Evolutionary conservation across 2,113 vertebrate genomes (phyloP).

Genomic region (Oncorhynchus kisutch): DNA sequence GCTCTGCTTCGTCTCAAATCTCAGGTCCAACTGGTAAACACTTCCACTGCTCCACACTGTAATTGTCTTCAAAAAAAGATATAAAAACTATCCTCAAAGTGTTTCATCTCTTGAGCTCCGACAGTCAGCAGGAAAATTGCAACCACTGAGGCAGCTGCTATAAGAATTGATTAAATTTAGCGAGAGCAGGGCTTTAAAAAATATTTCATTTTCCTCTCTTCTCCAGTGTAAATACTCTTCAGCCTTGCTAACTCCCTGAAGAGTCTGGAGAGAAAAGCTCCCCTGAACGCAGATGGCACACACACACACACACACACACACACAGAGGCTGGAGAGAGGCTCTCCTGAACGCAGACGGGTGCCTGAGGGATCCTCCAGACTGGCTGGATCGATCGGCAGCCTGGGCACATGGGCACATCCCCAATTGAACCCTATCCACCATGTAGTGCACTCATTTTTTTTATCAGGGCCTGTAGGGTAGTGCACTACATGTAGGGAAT

Average conservation of each 20-base stretch:
- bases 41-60: constrained; percentile 32
- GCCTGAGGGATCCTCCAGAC: background rate
- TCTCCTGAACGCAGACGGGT: background rate
- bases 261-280: background rate
- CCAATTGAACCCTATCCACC: too few relatives aligned
- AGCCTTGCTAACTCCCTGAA: constrained; percentile 5
- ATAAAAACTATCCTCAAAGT: constrained; percentile 36
- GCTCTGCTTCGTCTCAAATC: constrained; percentile 52
- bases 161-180: constrained; percentile 24
- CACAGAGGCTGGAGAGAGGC: background rate
- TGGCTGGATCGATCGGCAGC: background rate
- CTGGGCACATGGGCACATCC: background rate
- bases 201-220: too few relatives aligned
- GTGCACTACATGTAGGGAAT: too few relatives aligned
- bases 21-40: constrained; percentile 46
- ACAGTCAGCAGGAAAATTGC: background rate
- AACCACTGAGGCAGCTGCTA: background rate
- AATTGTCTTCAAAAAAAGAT: constrained; percentile 44
- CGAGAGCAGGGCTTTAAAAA: constrained; percentile 8
- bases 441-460: too few relatives aligned
- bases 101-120: background rate
- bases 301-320: background rate
- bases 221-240: too few relatives aligned
- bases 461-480: too few relatives aligned
- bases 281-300: background rate